phyloP scores from a whole-genome alignment of 92 coral and sea anemone genomes.

The Ricordea florida region DNA sequence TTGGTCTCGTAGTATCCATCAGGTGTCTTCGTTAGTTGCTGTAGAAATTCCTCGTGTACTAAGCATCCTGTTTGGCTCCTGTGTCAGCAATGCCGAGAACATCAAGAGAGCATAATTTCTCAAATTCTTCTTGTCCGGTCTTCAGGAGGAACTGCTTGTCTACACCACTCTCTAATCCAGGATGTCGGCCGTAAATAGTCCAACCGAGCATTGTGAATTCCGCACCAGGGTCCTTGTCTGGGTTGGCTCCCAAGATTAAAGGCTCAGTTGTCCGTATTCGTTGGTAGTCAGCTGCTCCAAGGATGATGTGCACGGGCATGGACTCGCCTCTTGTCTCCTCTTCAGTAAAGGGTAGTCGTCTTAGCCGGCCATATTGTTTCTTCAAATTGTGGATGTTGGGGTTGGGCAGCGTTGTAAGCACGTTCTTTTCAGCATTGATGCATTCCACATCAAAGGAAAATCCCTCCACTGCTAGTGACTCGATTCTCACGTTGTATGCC shows the following conservation, averaged over 20 bases:
- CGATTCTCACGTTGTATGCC: constrained; percentile 6
- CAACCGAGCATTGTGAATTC: constrained; percentile 53
- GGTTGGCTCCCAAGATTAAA: constrained; percentile 47
- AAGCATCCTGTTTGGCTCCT: neutral
- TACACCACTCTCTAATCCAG: neutral
- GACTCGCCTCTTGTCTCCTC: constrained; percentile 5
- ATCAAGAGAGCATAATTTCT: constrained; percentile 18
- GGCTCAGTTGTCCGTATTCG: constrained; percentile 55
- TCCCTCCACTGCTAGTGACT: constrained; percentile 17
- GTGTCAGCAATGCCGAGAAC: constrained; percentile 23
- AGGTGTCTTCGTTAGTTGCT: neutral
- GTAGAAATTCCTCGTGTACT: constrained; percentile 4
- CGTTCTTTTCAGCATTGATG: constrained; percentile 12
- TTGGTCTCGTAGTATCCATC: constrained; percentile 21
- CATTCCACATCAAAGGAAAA: constrained; percentile 31
- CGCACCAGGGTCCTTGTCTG: constrained; percentile 42
- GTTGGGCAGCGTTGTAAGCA: constrained; percentile 18
- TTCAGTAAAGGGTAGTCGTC: constrained; percentile 14
- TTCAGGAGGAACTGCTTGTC: constrained; percentile 10
- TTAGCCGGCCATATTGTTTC: constrained; percentile 25
- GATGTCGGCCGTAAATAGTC: constrained; percentile 8
- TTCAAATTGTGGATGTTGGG: constrained; percentile 6
- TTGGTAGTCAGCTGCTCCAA: constrained; percentile 49
- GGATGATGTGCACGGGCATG: constrained; percentile 52
- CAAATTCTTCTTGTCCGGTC: constrained; percentile 40